phyloP scores from a whole-genome alignment of 2,888 invertebrate species.

The Cataglyphis albicans region DNA sequence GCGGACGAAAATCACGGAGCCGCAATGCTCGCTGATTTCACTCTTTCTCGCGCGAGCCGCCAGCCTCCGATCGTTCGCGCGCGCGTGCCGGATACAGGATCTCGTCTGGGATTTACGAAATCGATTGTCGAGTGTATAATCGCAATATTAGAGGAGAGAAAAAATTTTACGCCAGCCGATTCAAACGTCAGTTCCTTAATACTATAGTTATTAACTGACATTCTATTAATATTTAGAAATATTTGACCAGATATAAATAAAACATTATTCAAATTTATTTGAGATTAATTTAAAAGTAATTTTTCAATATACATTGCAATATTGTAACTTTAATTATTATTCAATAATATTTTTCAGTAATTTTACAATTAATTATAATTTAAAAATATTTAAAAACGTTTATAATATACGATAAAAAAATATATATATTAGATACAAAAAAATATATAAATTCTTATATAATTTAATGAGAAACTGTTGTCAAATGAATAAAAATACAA shows the following conservation, averaged over 20 bases:
- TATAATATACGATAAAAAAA: neutral
- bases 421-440: neutral
- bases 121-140: constrained; percentile 51
- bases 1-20: constrained; percentile 55
- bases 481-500: neutral
- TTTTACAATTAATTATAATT: neutral
- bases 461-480: neutral
- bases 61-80: constrained; percentile 40
- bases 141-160: neutral
- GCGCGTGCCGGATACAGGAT: constrained; percentile 49
- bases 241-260: neutral
- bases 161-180: neutral
- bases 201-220: neutral
- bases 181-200: neutral
- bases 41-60: constrained; percentile 46
- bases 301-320: neutral
- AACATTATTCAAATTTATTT: neutral
- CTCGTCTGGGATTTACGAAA: constrained; percentile 49
- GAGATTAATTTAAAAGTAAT: neutral
- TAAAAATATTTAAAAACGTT: neutral
- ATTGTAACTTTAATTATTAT: neutral
- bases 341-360: neutral
- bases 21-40: constrained; percentile 58
- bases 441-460: neutral
- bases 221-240: neutral